Evolutionary conservation across 2,888 invertebrate species (phyloP).

Genomic region (Sinodicranocentrus sp.): DNA sequence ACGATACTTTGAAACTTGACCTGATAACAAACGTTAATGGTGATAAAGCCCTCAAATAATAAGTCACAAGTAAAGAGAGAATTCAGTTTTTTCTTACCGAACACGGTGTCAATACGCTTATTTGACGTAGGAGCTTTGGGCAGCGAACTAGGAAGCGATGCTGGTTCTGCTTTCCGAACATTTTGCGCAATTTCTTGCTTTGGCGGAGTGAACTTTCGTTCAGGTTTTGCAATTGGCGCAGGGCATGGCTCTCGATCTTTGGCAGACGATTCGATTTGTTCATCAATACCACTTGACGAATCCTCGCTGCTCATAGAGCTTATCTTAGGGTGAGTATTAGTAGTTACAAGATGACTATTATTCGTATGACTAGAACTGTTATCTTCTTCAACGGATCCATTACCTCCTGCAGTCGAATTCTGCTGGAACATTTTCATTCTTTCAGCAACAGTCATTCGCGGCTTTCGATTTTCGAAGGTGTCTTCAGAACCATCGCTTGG

Average conservation of each 20-base stretch:
- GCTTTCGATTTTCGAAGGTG: conserved; percentile 50
- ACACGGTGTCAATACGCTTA: conserved; percentile 77
- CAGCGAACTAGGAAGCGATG: background rate
- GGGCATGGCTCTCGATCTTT: conserved; percentile 64
- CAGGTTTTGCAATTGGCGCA: conserved; percentile 74
- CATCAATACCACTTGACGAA: conserved; percentile 51
- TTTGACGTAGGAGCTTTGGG: conserved; percentile 58
- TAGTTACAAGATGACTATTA: conserved; percentile 46
- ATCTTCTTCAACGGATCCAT: conserved; percentile 12
- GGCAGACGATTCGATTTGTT: conserved; percentile 28
- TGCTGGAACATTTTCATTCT: conserved; percentile 76
- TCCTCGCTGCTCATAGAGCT: conserved; percentile 58
- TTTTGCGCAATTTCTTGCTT: conserved; percentile 56
- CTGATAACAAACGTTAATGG: conserved; percentile 78
- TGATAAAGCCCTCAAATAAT: background rate
- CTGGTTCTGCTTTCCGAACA: conserved; percentile 25
- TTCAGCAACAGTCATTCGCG: conserved; percentile 73
- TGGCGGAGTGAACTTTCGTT: conserved; percentile 71
- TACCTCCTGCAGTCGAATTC: conserved; percentile 40
- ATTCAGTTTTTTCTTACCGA: conserved; percentile 61
- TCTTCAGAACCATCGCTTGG: conserved; percentile 32
- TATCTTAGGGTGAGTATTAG: conserved; percentile 46
- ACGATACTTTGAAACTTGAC: conserved; percentile 93
- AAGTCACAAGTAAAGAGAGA: conserved; percentile 9
- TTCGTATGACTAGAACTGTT: conserved; percentile 62